Percentiles rank a stretch among this genome's conserved stretches.
Conservation (phyloP, 1,140 invertebrate species). For the Heliconius hermathena region DNA sequence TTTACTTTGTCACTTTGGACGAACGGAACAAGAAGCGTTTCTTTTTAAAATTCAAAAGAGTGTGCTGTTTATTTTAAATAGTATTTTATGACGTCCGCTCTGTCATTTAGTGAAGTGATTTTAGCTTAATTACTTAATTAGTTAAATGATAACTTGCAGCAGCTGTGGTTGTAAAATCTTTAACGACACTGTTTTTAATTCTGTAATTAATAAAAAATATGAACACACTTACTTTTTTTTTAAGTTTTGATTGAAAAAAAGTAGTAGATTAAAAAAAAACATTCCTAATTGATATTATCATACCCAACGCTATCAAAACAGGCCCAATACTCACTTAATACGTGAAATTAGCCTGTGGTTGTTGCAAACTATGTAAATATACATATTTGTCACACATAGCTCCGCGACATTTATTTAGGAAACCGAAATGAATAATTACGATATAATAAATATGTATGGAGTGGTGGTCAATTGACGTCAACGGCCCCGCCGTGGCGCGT, state of each 20-base stretch:
- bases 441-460: conserved; percentile 49
- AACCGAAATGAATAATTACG: conserved; percentile 51
- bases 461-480: conserved; percentile 50
- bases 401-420: conserved; percentile 43
- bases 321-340: background rate
- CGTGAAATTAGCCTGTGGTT: conserved; percentile 25
- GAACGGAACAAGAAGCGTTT: background rate
- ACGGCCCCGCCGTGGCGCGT: conserved; percentile 42
- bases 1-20: background rate
- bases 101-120: background rate
- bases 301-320: background rate
- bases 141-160: background rate
- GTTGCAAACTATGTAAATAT: conserved; percentile 39
- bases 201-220: too few relatives aligned
- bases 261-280: background rate
- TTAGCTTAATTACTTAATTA: background rate
- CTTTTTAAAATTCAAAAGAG: background rate
- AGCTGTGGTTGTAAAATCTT: background rate
- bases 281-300: background rate
- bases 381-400: conserved; percentile 34
- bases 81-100: background rate
- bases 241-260: background rate
- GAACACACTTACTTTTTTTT: too few relatives aligned
- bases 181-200: background rate
- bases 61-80: background rate